Percentiles rank a stretch among this genome's conserved stretches.
phyloP scores from a whole-genome alignment of 2,113 vertebrate genomes.

The Brevimyrus niger region DNA sequence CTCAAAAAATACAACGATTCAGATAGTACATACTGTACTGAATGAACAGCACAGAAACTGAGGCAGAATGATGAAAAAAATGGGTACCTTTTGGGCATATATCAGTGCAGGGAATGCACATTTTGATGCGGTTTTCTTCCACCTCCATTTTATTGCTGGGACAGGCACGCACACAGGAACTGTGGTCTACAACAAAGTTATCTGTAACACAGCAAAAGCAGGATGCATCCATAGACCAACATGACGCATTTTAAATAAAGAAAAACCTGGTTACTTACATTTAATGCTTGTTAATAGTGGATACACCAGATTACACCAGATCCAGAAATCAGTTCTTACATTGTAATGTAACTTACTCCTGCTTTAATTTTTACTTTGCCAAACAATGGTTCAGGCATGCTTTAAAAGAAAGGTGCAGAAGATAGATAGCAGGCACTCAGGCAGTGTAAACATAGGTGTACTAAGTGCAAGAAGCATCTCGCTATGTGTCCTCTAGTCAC shows the following conservation, averaged over 20 bases:
- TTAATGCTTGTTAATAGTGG: background rate
- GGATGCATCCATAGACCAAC: background rate
- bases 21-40: background rate
- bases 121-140: conserved; percentile 92
- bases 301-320: background rate
- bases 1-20: background rate
- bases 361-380: background rate
- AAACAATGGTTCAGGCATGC: background rate
- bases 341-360: background rate
- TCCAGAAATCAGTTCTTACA: background rate
- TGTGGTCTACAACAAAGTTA: conserved; percentile 98
- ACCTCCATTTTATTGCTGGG: conserved; percentile 98
- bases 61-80: background rate
- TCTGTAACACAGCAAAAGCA: conserved; percentile 58
- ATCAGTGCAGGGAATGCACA: conserved; percentile 94
- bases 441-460: background rate
- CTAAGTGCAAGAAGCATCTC: background rate
- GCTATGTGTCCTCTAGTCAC: background rate
- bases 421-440: background rate
- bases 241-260: conserved; percentile 29
- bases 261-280: background rate
- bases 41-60: background rate
- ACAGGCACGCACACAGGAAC: conserved; percentile 92
- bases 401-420: background rate
- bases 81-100: conserved; percentile 92